Percentiles rank a stretch among this genome's conserved stretches.
These are phyloP conservation scores for Bombus huntii DNA, from an alignment of 1,140 invertebrate species.

Conservation along the genomic window DNA sequence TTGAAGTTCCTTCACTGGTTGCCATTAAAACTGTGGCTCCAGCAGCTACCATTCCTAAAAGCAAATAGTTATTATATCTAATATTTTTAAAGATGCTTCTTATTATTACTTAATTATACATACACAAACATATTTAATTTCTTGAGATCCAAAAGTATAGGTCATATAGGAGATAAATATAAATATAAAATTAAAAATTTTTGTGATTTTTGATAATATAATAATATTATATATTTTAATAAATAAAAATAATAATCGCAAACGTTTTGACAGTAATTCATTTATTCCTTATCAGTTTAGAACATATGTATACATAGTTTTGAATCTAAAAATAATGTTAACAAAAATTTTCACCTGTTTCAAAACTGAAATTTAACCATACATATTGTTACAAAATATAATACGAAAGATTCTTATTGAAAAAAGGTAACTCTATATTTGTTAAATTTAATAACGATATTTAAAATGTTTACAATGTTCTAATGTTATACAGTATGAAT, in stretches of 20 bases:
- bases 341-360: conserved; percentile 39
- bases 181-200: conserved; percentile 14
- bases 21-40: conserved; percentile 72
- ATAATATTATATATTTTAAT: background rate
- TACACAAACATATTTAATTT: conserved; percentile 28
- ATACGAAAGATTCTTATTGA: conserved; percentile 3
- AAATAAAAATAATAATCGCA: conserved; percentile 30
- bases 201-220: conserved; percentile 6
- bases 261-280: conserved; percentile 26
- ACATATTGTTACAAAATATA: conserved; percentile 50
- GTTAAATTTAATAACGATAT: conserved; percentile 15
- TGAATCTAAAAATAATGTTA: conserved; percentile 30
- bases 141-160: conserved; percentile 15
- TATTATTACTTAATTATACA: conserved; percentile 16
- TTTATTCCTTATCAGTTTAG: conserved; percentile 43
- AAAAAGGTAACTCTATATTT: conserved; percentile 1
- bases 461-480: conserved; percentile 19
- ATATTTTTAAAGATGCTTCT: background rate
- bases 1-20: conserved; percentile 70
- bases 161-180: conserved; percentile 2
- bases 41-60: conserved; percentile 73
- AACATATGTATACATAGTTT: conserved; percentile 25
- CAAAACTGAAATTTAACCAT: conserved; percentile 27
- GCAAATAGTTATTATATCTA: background rate
- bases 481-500: conserved; percentile 16